Conservation (phyloP, 2,888 invertebrate genomes). For the Lingula anatina region DNA sequence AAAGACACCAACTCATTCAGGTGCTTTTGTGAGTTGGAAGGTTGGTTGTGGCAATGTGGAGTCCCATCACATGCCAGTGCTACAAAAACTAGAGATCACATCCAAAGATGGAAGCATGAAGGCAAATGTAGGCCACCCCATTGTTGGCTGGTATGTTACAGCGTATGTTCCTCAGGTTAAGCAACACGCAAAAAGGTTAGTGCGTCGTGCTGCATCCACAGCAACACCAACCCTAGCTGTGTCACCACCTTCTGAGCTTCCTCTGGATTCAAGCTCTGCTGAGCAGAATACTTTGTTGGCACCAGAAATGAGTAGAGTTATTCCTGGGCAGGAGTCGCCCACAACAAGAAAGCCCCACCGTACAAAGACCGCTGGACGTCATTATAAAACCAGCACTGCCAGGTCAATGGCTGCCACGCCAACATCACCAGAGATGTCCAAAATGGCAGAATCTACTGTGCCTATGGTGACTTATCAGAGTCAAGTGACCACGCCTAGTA, state of each 20-base stretch:
- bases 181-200: slow-evolving; percentile 40
- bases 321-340: slow-evolving; percentile 49
- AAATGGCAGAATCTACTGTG: too few relatives aligned
- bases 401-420: too few relatives aligned
- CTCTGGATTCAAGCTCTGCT: slow-evolving; percentile 15
- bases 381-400: too few relatives aligned
- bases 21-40: slow-evolving; percentile 52
- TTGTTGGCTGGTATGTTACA: slow-evolving; percentile 68
- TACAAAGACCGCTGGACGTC: too few relatives aligned
- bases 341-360: slow-evolving; percentile 27
- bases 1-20: slow-evolving; percentile 23
- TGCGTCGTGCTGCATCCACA: slow-evolving; percentile 36
- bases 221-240: slow-evolving; percentile 35
- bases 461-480: too few relatives aligned
- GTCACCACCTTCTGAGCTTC: slow-evolving; percentile 33
- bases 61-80: slow-evolving; percentile 61
- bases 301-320: slow-evolving; percentile 34
- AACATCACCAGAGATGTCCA: too few relatives aligned
- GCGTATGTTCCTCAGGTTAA: slow-evolving; percentile 43
- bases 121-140: slow-evolving; percentile 64
- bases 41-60: slow-evolving; percentile 73
- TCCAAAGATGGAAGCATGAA: slow-evolving; percentile 69
- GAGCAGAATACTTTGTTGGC: too few relatives aligned
- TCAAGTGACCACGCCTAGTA: too few relatives aligned
- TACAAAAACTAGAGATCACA: slow-evolving; percentile 67